Base-by-base conservation (phyloP, 2,113 vertebrate species). In the Heloderma charlesbogerti region DNA sequence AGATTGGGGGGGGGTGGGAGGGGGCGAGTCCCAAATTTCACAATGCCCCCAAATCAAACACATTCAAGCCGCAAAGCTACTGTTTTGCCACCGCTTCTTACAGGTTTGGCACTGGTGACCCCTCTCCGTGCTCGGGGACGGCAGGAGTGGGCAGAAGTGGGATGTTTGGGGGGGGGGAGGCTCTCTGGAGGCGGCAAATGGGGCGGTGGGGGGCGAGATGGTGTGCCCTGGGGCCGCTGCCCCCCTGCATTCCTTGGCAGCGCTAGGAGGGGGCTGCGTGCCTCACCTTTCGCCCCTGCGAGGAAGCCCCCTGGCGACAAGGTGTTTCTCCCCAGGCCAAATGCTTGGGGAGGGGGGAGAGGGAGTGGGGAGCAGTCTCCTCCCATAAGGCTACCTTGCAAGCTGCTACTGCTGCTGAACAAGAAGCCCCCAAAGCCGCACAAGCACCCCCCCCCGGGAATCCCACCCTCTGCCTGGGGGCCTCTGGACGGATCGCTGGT, bases 51-150 rank as follows among this genome's bases (percentile, higher is more conserved):
- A n/a, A 74, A 93, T 87, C 92, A 89, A 91, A 93, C 0, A 91
- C 91, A 37, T 89, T 91, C 77, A 95, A 97, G 96, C 94, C 96
- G 96, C 79, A 69, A 71, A 95, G 93, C 91, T 91, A 94, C 94
- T 93, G 93, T 87, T 51, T n/a, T 67, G 71, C 92, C 94, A 92
- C 83, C 89, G 45, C 88, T 90, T 95, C 94, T 83, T 31, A 91
- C 79, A 25, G 54, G 81, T 96, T 96, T 97, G 96, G 97, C 97
- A 97, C 96, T 92, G 94, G 93, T 89, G 72, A 90, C 92, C 78
- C 54, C 22, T 3, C 79, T 91, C 94, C 91, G 94, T 54, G 25
- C 93, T 63, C 80, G 86, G 43, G 83, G 84, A 31, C 69, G 5
- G 92, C 60, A 81, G 91, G 45, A 83, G 60, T 87, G 82, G 69